A percentile compares a stretch with the other conserved stretches of the same genome.
These are phyloP conservation scores for Acanthiza pusilla DNA, from an alignment of 2,797 vertebrate species.

Conservation along the genomic window DNA sequence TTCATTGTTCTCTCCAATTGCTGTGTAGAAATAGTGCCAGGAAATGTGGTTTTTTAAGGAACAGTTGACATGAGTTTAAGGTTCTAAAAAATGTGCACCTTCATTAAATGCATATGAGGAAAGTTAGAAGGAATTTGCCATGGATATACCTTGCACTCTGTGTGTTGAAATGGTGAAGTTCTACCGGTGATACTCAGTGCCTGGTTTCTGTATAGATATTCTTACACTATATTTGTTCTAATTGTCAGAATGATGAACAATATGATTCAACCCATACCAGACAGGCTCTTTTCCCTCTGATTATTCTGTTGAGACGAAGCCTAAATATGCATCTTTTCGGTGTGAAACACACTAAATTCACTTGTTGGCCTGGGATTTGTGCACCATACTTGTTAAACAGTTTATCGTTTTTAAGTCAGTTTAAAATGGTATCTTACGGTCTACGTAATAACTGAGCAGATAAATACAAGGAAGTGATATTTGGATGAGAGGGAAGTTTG, in stretches of 20 bases:
- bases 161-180: not conserved
- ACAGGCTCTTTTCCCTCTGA: not conserved
- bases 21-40: not conserved
- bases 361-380: not conserved
- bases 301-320: not conserved
- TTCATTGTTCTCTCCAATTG: not conserved
- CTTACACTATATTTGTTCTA: not conserved
- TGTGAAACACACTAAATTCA: not conserved
- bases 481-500: not conserved
- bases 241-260: not conserved
- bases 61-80: not conserved
- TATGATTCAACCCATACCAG: not conserved
- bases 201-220: not conserved
- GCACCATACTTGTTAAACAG: not conserved
- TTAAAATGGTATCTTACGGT: not conserved
- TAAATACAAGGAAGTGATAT: conserved; percentile 29
- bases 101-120: not conserved
- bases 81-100: not conserved
- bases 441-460: not conserved
- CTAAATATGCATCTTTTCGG: not conserved
- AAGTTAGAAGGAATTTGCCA: not conserved
- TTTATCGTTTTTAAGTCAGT: not conserved
- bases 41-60: not conserved
- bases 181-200: not conserved
- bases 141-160: not conserved